Evolutionary conservation across 2,797 vertebrate genomes (phyloP).

Genomic region (Brachymystax lenok): DNA sequence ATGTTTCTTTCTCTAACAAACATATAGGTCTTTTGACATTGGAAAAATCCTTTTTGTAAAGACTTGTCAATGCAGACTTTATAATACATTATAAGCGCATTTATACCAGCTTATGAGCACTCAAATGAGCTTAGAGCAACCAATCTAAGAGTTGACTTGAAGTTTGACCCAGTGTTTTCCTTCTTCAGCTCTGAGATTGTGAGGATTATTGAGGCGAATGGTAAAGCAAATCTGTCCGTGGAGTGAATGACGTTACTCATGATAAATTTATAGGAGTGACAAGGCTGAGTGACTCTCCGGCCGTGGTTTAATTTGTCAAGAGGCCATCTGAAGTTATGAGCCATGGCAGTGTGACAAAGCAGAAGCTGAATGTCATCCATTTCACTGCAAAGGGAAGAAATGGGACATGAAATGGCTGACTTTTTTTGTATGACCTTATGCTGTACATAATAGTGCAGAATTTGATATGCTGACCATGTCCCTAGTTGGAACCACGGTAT

Average conservation of each 20-base stretch:
- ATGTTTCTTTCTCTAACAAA: too few relatives aligned
- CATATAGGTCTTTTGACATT: neutral
- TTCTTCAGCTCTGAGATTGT: conserved; percentile 16
- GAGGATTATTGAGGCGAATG: conserved; percentile 25
- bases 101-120: neutral
- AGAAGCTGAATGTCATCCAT: conserved; percentile 54
- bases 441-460: conserved; percentile 32
- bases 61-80: neutral
- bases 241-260: conserved; percentile 63
- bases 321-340: conserved; percentile 56
- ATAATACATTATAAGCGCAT: neutral
- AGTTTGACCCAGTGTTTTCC: conserved; percentile 6
- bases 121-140: neutral
- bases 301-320: conserved; percentile 64
- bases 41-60: neutral
- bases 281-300: conserved; percentile 65
- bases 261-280: conserved; percentile 70
- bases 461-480: conserved; percentile 38
- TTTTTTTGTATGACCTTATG: conserved; percentile 25
- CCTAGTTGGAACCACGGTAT: neutral
- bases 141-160: conserved; percentile 16
- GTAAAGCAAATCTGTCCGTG: conserved; percentile 46
- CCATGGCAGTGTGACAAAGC: conserved; percentile 58
- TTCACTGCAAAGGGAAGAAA: conserved; percentile 54
- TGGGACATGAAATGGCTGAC: conserved; percentile 61